phyloP scores from a whole-genome alignment of 2,888 invertebrate genomes.

The Malthinus seriepunctatus region DNA sequence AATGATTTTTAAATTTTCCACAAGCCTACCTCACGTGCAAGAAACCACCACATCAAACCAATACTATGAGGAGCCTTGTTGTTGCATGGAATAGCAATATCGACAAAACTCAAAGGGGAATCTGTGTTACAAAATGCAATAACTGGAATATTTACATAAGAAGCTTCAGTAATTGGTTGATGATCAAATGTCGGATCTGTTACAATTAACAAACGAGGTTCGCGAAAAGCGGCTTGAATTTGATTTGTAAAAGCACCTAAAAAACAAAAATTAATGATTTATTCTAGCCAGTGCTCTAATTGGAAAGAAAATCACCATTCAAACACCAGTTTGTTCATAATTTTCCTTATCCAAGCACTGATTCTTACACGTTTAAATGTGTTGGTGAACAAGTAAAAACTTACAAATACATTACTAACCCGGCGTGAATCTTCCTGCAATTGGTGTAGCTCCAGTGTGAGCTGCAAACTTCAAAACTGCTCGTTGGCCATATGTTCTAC shows the following conservation, averaged over 20 bases:
- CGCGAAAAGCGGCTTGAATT: slow-evolving; percentile 87
- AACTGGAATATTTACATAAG: slow-evolving; percentile 99
- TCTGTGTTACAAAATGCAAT: slow-evolving; percentile 99
- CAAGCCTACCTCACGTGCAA: slow-evolving; percentile 97
- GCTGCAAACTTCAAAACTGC: slow-evolving; percentile 98
- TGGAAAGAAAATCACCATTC: no score
- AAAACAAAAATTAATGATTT: no score
- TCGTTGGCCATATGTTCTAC: slow-evolving; percentile 92
- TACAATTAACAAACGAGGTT: slow-evolving; percentile 95
- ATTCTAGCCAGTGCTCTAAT: no score
- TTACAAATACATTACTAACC: no score
- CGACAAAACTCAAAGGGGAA: slow-evolving; percentile 94
- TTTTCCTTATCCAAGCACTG: no score
- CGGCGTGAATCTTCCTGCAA: slow-evolving; percentile 99
- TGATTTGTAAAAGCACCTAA: slow-evolving; percentile 52
- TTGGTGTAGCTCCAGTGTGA: slow-evolving; percentile 96
- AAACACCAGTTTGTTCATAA: no score
- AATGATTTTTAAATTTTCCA: no score
- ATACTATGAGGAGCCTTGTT: slow-evolving; percentile 96
- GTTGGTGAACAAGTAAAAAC: no score
- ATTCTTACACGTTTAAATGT: no score
- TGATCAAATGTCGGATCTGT: slow-evolving; percentile 94
- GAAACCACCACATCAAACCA: slow-evolving; percentile 99
- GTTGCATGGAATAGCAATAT: slow-evolving; percentile 99
- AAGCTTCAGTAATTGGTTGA: slow-evolving; percentile 98